These are phyloP conservation scores for Ormyrus nitidulus DNA, from an alignment of 2,888 invertebrate genomes.

Conservation along the genomic window DNA sequence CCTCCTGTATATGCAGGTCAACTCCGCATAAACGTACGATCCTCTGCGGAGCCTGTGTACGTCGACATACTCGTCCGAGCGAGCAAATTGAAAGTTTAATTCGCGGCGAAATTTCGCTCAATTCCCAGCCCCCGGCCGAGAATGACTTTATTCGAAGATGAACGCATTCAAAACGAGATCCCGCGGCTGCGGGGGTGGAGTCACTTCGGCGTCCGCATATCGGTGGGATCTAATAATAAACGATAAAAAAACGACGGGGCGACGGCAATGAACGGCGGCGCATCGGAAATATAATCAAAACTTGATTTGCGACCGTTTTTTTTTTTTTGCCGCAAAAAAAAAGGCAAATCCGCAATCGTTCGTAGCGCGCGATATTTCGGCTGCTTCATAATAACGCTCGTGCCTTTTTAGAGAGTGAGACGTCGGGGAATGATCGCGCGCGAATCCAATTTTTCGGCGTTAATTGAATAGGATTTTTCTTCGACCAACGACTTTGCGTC, in stretches of 20 bases:
- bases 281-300: conserved; percentile 21
- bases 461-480: no score
- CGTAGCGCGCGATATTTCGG: not conserved
- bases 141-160: conserved; percentile 51
- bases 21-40: not conserved
- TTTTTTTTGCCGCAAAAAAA: conserved; percentile 1
- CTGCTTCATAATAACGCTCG: no score
- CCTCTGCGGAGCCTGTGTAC: not conserved
- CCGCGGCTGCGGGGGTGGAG: no score
- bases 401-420: no score
- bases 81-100: conserved; percentile 55
- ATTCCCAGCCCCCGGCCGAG: conserved; percentile 29
- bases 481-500: no score
- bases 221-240: conserved; percentile 37
- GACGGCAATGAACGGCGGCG: not conserved
- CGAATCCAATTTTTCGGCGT: no score
- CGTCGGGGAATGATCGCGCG: no score
- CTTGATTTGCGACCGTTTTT: conserved; percentile 25
- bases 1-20: no score
- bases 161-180: conserved; percentile 42
- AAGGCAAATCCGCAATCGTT: not conserved
- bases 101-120: conserved; percentile 48
- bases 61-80: not conserved
- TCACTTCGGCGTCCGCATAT: not conserved
- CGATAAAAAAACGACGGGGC: conserved; percentile 12